A percentile compares a stretch with the other conserved stretches of the same genome.
Evolutionary conservation across 2,113 vertebrate species (phyloP).

Genomic region (Spermophilus dauricus): DNA sequence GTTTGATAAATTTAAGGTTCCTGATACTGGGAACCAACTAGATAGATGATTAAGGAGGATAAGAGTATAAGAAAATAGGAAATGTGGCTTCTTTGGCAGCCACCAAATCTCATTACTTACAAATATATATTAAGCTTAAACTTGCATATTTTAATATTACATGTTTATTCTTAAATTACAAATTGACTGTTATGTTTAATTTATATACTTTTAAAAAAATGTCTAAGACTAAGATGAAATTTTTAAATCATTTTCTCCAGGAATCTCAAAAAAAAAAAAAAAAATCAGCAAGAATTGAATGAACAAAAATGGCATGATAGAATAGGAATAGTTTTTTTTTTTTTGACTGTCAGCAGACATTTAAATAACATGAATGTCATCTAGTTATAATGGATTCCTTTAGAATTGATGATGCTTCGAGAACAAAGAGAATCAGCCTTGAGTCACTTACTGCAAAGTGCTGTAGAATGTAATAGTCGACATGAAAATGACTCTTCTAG

Average conservation of each 20-base stretch:
- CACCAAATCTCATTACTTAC: slow-evolving; percentile 5
- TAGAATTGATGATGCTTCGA: slow-evolving; percentile 70
- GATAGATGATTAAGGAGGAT: background rate
- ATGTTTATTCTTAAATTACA: slow-evolving; percentile 12
- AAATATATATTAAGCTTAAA: background rate
- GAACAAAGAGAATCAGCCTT: slow-evolving; percentile 76
- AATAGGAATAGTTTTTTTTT: slow-evolving; percentile 55
- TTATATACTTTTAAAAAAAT: background rate
- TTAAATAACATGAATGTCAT: slow-evolving; percentile 72
- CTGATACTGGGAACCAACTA: background rate
- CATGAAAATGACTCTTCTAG: slow-evolving; percentile 80
- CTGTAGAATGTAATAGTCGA: slow-evolving; percentile 54
- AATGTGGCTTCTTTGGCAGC: background rate
- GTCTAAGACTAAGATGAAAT: slow-evolving; percentile 15
- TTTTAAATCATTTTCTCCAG: background rate
- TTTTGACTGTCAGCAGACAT: slow-evolving; percentile 70
- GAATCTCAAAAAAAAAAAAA: slow-evolving; percentile 47
- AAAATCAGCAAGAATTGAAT: slow-evolving; percentile 54
- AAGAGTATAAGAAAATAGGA: background rate
- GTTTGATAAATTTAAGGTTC: background rate
- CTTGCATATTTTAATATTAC: background rate
- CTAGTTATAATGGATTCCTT: slow-evolving; percentile 44
- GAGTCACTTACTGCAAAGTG: slow-evolving; percentile 66
- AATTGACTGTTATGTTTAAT: slow-evolving; percentile 15
- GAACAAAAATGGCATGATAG: slow-evolving; percentile 52